These are phyloP conservation scores for Cosmopolites sordidus DNA, from an alignment of 2,888 invertebrate genomes.

Conservation along the genomic window DNA sequence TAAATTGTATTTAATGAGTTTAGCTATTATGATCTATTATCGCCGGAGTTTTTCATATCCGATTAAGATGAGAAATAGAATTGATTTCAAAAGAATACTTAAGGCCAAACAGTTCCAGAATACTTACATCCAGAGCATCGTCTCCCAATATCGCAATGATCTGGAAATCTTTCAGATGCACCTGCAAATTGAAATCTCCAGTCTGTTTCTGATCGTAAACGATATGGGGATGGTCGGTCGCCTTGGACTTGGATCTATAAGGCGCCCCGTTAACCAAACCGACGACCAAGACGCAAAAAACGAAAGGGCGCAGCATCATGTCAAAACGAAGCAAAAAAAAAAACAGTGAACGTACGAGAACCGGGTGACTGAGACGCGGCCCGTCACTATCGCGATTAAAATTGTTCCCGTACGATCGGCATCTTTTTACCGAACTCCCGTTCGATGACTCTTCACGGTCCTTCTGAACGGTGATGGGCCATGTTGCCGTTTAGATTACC, in stretches of 20 bases:
- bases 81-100: too few species aligned
- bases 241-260: conserved; percentile 28
- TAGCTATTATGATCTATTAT: too few species aligned
- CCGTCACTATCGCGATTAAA: conserved; percentile 15
- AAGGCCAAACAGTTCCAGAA: too few species aligned
- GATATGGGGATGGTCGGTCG: conserved; percentile 28
- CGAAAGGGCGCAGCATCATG: too few species aligned
- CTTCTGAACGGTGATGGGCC: too few species aligned
- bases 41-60: too few species aligned
- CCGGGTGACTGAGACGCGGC: conserved; percentile 7
- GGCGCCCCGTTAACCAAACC: conserved; percentile 4
- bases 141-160: conserved; percentile 65
- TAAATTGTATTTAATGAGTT: too few species aligned
- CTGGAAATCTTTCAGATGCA: conserved; percentile 73
- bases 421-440: conserved; percentile 7
- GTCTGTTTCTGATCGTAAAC: conserved; percentile 70
- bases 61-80: too few species aligned
- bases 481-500: too few species aligned
- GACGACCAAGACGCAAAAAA: neutral
- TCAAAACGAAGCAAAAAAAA: neutral
- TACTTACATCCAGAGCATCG: conserved; percentile 58
- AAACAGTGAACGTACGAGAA: conserved; percentile 2
- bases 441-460: too few species aligned
- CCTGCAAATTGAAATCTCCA: conserved; percentile 73
- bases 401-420: conserved; percentile 6